Percentiles rank a stretch among this genome's conserved stretches.
phyloP scores from a whole-genome alignment of 2,888 invertebrate genomes.

The Ectemnius continuus region DNA sequence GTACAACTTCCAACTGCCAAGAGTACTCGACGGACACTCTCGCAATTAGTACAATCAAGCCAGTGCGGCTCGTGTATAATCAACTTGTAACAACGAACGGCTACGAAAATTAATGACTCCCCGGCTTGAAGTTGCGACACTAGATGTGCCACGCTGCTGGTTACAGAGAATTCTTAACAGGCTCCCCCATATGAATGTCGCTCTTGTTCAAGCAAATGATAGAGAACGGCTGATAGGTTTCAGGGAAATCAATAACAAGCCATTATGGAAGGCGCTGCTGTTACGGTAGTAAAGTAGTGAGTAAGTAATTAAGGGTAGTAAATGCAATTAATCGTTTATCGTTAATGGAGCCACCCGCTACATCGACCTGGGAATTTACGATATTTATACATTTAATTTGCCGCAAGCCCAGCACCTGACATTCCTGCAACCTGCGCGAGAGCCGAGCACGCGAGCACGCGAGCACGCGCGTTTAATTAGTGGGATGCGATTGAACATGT shows the following conservation, averaged over 20 bases:
- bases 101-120: constrained; percentile 1
- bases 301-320: no score
- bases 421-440: constrained; percentile 7
- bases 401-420: constrained; percentile 15
- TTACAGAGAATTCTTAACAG: no score
- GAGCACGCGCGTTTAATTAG: constrained; percentile 29
- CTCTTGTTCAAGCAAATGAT: no score
- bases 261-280: no score
- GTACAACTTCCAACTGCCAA: background rate
- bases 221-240: no score
- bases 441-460: background rate
- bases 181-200: no score
- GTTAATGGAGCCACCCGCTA: constrained; percentile 28
- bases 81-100: constrained; percentile 6
- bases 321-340: constrained; percentile 26
- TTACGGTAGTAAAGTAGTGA: no score
- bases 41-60: no score
- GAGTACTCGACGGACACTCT: background rate
- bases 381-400: constrained; percentile 39
- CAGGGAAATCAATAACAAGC: no score
- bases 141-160: no score
- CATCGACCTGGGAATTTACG: constrained; percentile 8
- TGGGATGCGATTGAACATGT: constrained; percentile 32
- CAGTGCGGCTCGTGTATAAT: background rate
- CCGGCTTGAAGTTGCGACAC: no score